Evolutionary conservation across 2,888 invertebrate genomes (phyloP).

Genomic region (Furcula furcula): DNA sequence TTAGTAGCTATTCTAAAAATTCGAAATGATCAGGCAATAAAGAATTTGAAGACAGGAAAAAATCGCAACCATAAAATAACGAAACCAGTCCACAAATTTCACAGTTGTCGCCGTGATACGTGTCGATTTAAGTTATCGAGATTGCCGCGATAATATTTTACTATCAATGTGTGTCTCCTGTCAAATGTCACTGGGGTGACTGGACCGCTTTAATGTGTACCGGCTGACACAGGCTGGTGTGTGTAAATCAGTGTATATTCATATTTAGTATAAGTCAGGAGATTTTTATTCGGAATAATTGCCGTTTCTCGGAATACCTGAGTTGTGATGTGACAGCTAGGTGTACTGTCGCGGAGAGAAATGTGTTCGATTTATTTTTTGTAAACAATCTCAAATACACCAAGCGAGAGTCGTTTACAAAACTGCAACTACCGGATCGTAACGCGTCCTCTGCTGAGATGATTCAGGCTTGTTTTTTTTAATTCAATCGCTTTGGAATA

Average conservation of each 20-base stretch:
- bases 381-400: too few relatives aligned
- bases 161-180: conserved; percentile 29
- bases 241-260: conserved; percentile 64
- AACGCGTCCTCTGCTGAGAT: too few relatives aligned
- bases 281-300: conserved; percentile 60
- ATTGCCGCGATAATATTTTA: conserved; percentile 24
- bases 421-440: too few relatives aligned
- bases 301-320: conserved; percentile 59
- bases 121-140: conserved; percentile 28
- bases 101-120: conserved; percentile 4
- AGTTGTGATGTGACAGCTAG: conserved; percentile 47
- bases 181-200: conserved; percentile 53
- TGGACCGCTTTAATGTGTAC: conserved; percentile 33
- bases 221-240: conserved; percentile 28
- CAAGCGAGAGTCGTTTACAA: too few relatives aligned
- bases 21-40: too few relatives aligned
- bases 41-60: too few relatives aligned
- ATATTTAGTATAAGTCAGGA: conserved; percentile 62
- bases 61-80: not conserved
- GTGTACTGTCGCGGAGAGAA: conserved; percentile 25
- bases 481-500: too few relatives aligned
- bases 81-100: not conserved
- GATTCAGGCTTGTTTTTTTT: too few relatives aligned
- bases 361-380: conserved; percentile 30
- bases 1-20: too few relatives aligned